Evolutionary conservation across 2,888 invertebrate species (phyloP).

Genomic region (Philaethria dido): DNA sequence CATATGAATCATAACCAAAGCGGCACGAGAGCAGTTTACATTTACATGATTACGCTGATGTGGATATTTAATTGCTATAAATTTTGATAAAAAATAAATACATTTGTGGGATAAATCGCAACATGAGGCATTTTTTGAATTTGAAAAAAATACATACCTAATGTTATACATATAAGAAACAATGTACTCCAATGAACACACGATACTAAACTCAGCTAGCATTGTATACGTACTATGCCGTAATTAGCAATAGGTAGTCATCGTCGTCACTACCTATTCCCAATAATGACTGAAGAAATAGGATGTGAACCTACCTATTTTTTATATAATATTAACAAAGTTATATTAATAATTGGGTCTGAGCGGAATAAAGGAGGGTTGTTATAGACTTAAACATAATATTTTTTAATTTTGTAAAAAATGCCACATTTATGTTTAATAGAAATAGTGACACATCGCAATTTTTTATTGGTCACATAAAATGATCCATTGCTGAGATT

Average conservation of each 20-base stretch:
- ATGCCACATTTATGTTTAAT: not conserved
- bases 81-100: slow-evolving; percentile 69
- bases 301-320: not conserved
- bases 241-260: too few species aligned
- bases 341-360: not conserved
- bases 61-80: slow-evolving; percentile 71
- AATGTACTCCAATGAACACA: too few species aligned
- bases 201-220: too few species aligned
- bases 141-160: too few species aligned
- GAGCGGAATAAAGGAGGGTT: not conserved
- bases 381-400: not conserved
- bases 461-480: slow-evolving; percentile 50
- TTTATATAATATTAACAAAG: slow-evolving; percentile 32
- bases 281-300: not conserved
- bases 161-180: too few species aligned
- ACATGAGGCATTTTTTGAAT: slow-evolving; percentile 23
- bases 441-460: slow-evolving; percentile 38
- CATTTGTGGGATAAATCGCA: slow-evolving; percentile 43
- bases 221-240: too few species aligned
- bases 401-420: not conserved
- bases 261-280: too few species aligned
- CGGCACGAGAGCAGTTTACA: slow-evolving; percentile 58
- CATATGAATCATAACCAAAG: slow-evolving; percentile 70
- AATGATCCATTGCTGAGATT: slow-evolving; percentile 55
- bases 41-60: slow-evolving; percentile 66